Evolutionary conservation across 2,113 vertebrate species (phyloP).

Genomic region (Dolichotis patagonum): DNA sequence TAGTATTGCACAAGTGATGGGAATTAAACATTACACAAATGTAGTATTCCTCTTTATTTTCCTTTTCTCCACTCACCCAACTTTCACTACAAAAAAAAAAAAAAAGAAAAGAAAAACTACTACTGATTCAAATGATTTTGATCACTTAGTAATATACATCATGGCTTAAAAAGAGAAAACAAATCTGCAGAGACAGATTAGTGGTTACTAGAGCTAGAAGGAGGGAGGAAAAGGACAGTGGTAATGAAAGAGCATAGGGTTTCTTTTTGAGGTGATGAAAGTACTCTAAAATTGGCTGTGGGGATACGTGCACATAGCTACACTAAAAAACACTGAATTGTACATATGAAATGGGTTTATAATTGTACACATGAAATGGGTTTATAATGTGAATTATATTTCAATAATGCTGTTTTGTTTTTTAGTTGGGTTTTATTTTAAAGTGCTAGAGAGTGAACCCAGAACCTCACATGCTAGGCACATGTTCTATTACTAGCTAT

Average conservation of each 20-base stretch:
- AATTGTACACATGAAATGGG: too few relatives aligned
- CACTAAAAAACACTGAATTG: neutral
- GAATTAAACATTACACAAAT: conserved; percentile 52
- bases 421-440: neutral
- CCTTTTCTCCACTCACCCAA: conserved; percentile 35
- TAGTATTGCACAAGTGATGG: conserved; percentile 26
- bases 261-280: neutral
- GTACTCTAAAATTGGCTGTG: neutral
- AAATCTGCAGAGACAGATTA: neutral
- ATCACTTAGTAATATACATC: conserved; percentile 8
- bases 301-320: neutral
- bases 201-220: neutral
- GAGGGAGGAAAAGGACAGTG: neutral
- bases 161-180: conserved; percentile 50
- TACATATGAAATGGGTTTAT: neutral
- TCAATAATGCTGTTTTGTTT: neutral
- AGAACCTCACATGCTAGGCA: neutral
- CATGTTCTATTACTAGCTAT: neutral
- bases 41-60: conserved; percentile 70
- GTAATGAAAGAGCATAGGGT: too few relatives aligned
- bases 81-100: conserved; percentile 62
- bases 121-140: conserved; percentile 7
- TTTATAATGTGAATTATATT: neutral
- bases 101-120: too few relatives aligned
- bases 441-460: neutral